Evolutionary conservation across 2,888 invertebrate species (phyloP).

Genomic region (Mantis religiosa): DNA sequence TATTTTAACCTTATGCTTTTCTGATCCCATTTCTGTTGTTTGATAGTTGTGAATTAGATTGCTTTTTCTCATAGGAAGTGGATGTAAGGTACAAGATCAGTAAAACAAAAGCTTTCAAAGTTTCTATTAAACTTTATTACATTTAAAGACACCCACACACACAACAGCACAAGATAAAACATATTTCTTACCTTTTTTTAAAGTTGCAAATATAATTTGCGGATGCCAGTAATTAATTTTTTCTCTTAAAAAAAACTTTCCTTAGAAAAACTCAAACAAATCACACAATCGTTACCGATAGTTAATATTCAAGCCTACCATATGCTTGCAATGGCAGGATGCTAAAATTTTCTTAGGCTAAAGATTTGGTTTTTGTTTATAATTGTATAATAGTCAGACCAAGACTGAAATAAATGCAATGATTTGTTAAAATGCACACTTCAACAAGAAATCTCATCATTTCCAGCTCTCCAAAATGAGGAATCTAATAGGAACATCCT

Average conservation of each 20-base stretch:
- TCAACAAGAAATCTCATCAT: slow-evolving; percentile 20
- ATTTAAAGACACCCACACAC: slow-evolving; percentile 27
- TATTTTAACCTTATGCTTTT: no score
- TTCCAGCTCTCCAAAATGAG: slow-evolving; percentile 24
- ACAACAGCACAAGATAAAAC: slow-evolving; percentile 28
- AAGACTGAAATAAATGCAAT: slow-evolving; percentile 23
- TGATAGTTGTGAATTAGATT: no score
- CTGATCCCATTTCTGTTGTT: no score
- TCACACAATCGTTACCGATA: slow-evolving; percentile 16
- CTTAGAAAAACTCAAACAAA: slow-evolving; percentile 23
- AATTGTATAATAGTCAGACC: slow-evolving; percentile 16
- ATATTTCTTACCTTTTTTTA: slow-evolving; percentile 25
- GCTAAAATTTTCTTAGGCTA: slow-evolving; percentile 19
- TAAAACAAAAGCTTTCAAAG: slow-evolving; percentile 13
- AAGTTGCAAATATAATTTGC: slow-evolving; percentile 22
- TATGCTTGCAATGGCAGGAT: slow-evolving; percentile 1
- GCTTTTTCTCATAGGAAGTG: no score
- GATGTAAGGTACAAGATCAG: not conserved
- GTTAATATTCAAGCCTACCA: slow-evolving; percentile 13
- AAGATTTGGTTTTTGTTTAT: slow-evolving; percentile 16
- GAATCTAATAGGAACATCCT: slow-evolving; percentile 21
- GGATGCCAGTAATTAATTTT: slow-evolving; percentile 4
- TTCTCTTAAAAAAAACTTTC: slow-evolving; percentile 18
- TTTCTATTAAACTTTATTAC: slow-evolving; percentile 28
- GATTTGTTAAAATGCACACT: slow-evolving; percentile 21